Evolutionary conservation across 2,113 vertebrate species (phyloP).

Genomic region (Syngnathus scovelli): DNA sequence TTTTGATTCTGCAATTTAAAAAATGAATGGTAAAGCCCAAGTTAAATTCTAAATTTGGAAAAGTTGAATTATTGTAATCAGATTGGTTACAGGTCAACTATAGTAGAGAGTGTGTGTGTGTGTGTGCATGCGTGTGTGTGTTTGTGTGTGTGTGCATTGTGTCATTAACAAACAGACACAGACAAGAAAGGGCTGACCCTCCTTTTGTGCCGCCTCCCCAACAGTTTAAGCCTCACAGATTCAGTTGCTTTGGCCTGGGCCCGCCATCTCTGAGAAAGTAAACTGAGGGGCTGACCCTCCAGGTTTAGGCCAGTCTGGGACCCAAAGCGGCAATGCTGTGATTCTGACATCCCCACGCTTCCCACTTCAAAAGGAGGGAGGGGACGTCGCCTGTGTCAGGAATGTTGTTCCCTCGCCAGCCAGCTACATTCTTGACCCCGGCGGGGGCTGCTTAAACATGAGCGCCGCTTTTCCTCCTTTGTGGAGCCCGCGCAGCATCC

Average conservation of each 20-base stretch:
- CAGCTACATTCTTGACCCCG: constrained; percentile 74
- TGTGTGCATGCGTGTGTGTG: constrained; percentile 29
- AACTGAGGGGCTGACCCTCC: constrained; percentile 76
- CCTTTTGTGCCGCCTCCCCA: constrained; percentile 57
- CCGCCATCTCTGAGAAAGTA: constrained; percentile 79
- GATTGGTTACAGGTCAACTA: constrained; percentile 33
- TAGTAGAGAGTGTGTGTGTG: constrained; percentile 10
- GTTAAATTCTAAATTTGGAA: constrained; percentile 13
- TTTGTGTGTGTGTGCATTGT: constrained; percentile 43
- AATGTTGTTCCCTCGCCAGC: constrained; percentile 68
- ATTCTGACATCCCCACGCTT: constrained; percentile 55
- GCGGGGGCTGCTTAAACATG: constrained; percentile 71
- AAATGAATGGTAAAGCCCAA: too few species aligned
- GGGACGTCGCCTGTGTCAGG: constrained; percentile 63
- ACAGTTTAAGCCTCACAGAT: constrained; percentile 78
- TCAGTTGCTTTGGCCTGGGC: constrained; percentile 71
- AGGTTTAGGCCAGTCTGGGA: constrained; percentile 77
- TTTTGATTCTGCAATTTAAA: not conserved
- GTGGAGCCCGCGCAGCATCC: constrained; percentile 64
- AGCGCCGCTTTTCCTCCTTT: constrained; percentile 65
- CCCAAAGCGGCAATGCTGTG: constrained; percentile 52
- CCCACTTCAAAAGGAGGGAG: constrained; percentile 67
- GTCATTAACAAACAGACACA: constrained; percentile 48
- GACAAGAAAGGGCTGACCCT: constrained; percentile 41
- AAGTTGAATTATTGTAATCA: constrained; percentile 21